Evolutionary conservation across 2,797 vertebrate genomes (phyloP).

Genomic region (Arctocebus calabarensis): DNA sequence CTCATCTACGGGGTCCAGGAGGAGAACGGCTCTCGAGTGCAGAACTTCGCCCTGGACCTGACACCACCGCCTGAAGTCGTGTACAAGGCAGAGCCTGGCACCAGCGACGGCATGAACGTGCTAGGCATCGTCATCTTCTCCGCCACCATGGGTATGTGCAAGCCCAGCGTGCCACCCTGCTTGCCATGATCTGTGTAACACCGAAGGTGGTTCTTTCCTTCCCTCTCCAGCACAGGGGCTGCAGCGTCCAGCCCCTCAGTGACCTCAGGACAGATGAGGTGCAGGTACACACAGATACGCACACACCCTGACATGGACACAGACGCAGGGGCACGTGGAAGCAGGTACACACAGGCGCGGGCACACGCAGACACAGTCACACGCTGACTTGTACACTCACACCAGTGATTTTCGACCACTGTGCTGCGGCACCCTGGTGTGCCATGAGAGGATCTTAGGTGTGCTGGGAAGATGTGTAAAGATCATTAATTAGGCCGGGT

Average conservation of each 20-base stretch:
- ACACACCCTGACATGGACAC: not conserved
- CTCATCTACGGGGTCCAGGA: slow-evolving; percentile 97
- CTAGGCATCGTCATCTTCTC: slow-evolving; percentile 99
- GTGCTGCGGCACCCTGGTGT: too few species aligned
- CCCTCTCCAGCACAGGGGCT: not conserved
- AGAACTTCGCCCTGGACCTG: slow-evolving; percentile 97
- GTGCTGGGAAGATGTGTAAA: too few species aligned
- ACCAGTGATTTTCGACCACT: too few species aligned
- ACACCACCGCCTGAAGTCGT: slow-evolving; percentile 96
- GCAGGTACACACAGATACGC: not conserved
- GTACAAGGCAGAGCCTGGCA: slow-evolving; percentile 95
- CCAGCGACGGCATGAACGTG: slow-evolving; percentile 98
- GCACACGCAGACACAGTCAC: not conserved
- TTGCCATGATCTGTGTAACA: not conserved
- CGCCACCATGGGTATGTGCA: slow-evolving; percentile 95
- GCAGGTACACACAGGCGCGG: not conserved
- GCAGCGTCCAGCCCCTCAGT: not conserved
- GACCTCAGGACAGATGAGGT: not conserved
- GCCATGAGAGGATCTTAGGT: too few species aligned
- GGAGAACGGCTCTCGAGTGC: slow-evolving; percentile 94
- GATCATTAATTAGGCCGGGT: too few species aligned
- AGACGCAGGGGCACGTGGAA: fast-evolving
- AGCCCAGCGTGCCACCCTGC: fast-evolving
- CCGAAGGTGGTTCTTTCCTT: not conserved
- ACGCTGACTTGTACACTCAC: too few species aligned